Evolutionary conservation across 2,113 vertebrate species (phyloP).

Genomic region (Crotalus helleri): DNA sequence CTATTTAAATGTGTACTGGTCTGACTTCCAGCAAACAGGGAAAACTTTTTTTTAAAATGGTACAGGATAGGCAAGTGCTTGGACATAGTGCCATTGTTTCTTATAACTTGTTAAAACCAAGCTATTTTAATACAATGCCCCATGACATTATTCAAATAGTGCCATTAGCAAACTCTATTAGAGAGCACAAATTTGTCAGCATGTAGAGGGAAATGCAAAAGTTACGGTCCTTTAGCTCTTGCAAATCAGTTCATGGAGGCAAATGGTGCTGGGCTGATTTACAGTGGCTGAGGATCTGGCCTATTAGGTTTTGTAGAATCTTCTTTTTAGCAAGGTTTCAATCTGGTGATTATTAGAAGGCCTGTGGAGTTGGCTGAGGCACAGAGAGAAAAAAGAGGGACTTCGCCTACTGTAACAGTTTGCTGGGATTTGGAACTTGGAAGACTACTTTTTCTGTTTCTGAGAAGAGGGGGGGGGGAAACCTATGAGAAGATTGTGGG

Average conservation of each 20-base stretch:
- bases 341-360: conserved; percentile 3
- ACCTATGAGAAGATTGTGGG: neutral
- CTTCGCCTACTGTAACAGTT: neutral
- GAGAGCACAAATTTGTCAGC: conserved; percentile 1
- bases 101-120: neutral
- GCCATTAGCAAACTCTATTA: conserved; percentile 21
- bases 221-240: neutral
- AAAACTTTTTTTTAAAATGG: neutral
- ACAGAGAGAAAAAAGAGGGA: neutral
- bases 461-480: neutral
- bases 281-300: conserved; percentile 16
- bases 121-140: conserved; percentile 2
- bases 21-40: neutral
- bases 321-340: conserved; percentile 8
- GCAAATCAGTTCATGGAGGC: neutral
- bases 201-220: neutral
- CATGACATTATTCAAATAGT: neutral
- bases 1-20: neutral
- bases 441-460: neutral
- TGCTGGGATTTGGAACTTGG: neutral
- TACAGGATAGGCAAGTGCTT: neutral
- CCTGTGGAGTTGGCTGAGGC: conserved; percentile 6
- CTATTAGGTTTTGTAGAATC: conserved; percentile 24
- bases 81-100: neutral
- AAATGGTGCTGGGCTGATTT: conserved; percentile 12